phyloP scores from a whole-genome alignment of 2,888 invertebrate genomes.

The Oscheius myriophilus region DNA sequence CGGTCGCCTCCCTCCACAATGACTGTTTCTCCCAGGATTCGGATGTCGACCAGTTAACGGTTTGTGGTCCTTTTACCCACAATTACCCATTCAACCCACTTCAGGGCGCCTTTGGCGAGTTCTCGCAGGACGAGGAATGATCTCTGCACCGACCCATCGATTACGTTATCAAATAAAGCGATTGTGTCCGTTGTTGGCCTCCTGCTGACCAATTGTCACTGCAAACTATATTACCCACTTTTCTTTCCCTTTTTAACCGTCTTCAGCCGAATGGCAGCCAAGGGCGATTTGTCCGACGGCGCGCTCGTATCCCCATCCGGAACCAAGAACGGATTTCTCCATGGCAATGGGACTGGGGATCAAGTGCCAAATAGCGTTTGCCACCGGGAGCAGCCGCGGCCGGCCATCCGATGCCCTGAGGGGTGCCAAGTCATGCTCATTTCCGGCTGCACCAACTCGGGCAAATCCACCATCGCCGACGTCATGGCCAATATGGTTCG shows the following conservation, averaged over 20 bases:
- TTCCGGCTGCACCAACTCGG: conserved; percentile 65
- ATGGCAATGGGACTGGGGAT: too few relatives aligned
- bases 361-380: not conserved
- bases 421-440: conserved; percentile 38
- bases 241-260: too few relatives aligned
- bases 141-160: conserved; percentile 1
- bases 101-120: conserved; percentile 1
- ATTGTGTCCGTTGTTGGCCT: too few relatives aligned
- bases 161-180: conserved; percentile 6
- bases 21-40: too few relatives aligned
- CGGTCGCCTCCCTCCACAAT: too few relatives aligned
- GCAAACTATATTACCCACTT: not conserved
- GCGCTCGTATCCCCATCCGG: too few relatives aligned
- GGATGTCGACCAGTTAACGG: too few relatives aligned
- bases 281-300: too few relatives aligned
- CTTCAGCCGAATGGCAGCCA: too few relatives aligned
- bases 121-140: conserved; percentile 13
- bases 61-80: too few relatives aligned
- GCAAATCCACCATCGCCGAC: conserved; percentile 63
- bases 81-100: not conserved
- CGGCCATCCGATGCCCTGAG: not conserved
- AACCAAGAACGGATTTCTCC: too few relatives aligned
- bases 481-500: conserved; percentile 51
- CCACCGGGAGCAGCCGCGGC: too few relatives aligned
- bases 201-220: not conserved